Conservation (phyloP, 2,797 vertebrate species). For the Xiphorhynchus erythropygius region DNA sequence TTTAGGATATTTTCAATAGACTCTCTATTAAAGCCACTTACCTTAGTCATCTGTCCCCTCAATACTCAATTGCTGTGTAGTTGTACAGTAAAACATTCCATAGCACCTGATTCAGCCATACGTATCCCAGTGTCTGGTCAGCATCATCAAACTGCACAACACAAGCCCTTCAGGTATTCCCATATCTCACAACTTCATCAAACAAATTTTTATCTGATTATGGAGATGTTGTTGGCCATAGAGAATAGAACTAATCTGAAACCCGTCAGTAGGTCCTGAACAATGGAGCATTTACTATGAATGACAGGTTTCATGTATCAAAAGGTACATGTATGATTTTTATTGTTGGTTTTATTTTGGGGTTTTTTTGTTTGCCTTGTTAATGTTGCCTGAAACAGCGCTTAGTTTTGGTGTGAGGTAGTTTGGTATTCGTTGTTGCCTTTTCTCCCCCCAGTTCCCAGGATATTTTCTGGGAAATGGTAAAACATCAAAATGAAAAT, state of each 20-base stretch:
- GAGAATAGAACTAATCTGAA: background rate
- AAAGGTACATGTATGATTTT: background rate
- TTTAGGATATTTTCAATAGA: background rate
- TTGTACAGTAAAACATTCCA: background rate
- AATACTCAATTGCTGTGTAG: background rate
- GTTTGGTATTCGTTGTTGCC: background rate
- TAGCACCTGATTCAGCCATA: background rate
- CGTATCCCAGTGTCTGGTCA: background rate
- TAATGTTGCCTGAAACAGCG: background rate
- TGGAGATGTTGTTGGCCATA: background rate
- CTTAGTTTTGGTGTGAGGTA: background rate
- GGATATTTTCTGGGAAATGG: background rate
- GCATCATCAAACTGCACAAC: background rate
- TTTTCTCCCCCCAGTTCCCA: background rate
- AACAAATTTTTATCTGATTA: background rate
- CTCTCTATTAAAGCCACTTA: background rate
- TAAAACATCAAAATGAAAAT: background rate
- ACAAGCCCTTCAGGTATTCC: background rate
- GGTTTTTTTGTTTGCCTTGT: background rate
- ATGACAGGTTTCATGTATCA: background rate
- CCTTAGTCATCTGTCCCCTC: background rate
- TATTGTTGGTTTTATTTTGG: background rate
- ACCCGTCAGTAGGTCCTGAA: background rate
- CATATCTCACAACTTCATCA: background rate
- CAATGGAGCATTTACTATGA: background rate